Base-by-base conservation (phyloP, 2,888 invertebrate species). In the Lithophane ornitopus region DNA sequence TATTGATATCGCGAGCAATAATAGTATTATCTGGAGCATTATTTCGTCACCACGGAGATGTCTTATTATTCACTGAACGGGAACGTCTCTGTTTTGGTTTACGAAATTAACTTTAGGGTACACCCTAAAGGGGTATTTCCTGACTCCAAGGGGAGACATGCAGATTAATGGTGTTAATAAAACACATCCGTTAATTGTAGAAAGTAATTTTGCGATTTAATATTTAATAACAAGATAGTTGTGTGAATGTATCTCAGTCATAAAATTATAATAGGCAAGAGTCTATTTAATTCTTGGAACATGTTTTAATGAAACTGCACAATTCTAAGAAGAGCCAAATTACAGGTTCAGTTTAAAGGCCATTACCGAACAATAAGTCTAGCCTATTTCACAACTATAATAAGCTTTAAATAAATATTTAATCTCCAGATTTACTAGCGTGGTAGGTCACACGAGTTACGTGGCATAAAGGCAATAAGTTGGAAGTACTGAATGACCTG, bases 81-180 rank as follows among this genome's bases (percentile, higher is more conserved):
- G 89, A 91, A 94, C 91, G 89, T 92, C 92, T 93, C 92, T 93
- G 92, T 94, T 94, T 94, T 93, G 93, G 91, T 92, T 93, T 91
- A 90, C 90, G 90, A 93, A 94, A 94, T 94, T 94, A 94, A 92
- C 92, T 93, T 84, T 88, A 89, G 92, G 92, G 91, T 88, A 85
- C 88, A 89, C 89, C 90, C 89, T 89, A 87, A 91, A 92, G 92
- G 93, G 92, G 90, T 91, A 89, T 90, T 90, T 90, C 89, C 90
- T 89, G 87, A 86, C 87, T 84, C 88, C 82, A 85, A 90, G 89
- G 88, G 90, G 91, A 86, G 91, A 91, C 91, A 91, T 90, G 91
- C 89, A 92, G 91, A 94, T 94, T 94, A 91, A 93, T 93, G 90
- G 85, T 88, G 91, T 93, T 93, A 94, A 93, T 92, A 93, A 92